Percentiles rank a stretch among this genome's conserved stretches.
These are phyloP conservation scores for Sipha flava DNA, from an alignment of 1,140 invertebrate species.

Conservation along the genomic window DNA sequence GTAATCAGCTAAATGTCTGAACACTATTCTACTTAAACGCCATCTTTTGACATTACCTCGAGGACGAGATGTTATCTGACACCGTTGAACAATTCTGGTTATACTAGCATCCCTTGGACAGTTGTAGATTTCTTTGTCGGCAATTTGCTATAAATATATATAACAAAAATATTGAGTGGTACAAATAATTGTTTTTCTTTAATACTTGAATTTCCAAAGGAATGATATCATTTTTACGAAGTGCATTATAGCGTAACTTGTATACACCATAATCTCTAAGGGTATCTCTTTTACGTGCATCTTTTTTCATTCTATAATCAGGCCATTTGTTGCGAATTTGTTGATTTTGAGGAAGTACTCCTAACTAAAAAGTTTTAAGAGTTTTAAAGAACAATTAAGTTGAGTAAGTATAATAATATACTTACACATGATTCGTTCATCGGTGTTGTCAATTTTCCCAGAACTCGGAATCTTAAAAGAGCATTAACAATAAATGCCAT, in stretches of 20 bases:
- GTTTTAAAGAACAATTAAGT: not conserved
- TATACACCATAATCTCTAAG: constrained; percentile 61
- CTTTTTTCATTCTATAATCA: constrained; percentile 68
- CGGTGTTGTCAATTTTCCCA: not conserved
- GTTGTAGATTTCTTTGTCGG: constrained; percentile 61
- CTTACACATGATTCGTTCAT: not conserved
- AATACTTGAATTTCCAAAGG: constrained; percentile 64
- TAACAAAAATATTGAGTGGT: not conserved
- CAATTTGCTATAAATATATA: constrained; percentile 49
- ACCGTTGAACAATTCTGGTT: constrained; percentile 58
- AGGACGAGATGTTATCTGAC: constrained; percentile 69
- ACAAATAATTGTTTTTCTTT: not conserved
- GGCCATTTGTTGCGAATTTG: constrained; percentile 47
- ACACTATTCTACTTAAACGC: constrained; percentile 79
- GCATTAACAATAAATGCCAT: not conserved
- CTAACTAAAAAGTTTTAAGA: not conserved
- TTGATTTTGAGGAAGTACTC: not conserved
- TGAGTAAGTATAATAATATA: not conserved
- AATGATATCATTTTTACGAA: constrained; percentile 72
- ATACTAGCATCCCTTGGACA: constrained; percentile 65
- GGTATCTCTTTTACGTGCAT: constrained; percentile 66
- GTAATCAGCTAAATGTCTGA: constrained; percentile 79
- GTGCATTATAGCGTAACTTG: constrained; percentile 62
- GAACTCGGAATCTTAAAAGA: not conserved
- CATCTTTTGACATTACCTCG: constrained; percentile 64